Evolutionary conservation across 2,113 vertebrate genomes (phyloP).

Genomic region (Cryptotis parvus): DNA sequence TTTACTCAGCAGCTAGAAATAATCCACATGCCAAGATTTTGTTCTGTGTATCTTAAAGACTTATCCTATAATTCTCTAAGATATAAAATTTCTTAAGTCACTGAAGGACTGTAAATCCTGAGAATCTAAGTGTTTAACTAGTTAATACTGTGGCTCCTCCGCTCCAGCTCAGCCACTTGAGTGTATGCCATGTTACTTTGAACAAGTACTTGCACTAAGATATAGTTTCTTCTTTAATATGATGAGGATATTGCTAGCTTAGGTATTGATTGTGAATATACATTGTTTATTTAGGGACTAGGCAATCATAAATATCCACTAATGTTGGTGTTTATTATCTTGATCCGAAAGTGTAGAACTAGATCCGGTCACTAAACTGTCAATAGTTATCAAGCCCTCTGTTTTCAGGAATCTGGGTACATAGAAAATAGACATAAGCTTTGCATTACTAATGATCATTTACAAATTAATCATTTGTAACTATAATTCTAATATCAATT

Average conservation of each 20-base stretch:
- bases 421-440: neutral
- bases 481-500: neutral
- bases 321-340: neutral
- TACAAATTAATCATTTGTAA: neutral
- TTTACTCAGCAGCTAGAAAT: too few relatives aligned
- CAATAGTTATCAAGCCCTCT: neutral
- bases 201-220: neutral
- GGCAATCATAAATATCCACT: neutral
- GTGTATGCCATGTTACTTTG: too few relatives aligned
- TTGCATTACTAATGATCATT: neutral
- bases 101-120: too few relatives aligned
- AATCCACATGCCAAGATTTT: too few relatives aligned
- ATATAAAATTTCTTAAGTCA: too few relatives aligned
- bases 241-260: neutral
- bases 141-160: neutral
- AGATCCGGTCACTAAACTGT: neutral
- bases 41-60: too few relatives aligned
- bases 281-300: neutral
- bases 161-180: neutral
- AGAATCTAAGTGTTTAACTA: neutral
- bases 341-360: neutral
- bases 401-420: neutral
- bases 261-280: slow-evolving; percentile 10
- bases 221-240: slow-evolving; percentile 19
- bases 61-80: too few relatives aligned